Base-by-base conservation (phyloP, 1,140 invertebrate genomes). In the Chrysoperla carnea region DNA sequence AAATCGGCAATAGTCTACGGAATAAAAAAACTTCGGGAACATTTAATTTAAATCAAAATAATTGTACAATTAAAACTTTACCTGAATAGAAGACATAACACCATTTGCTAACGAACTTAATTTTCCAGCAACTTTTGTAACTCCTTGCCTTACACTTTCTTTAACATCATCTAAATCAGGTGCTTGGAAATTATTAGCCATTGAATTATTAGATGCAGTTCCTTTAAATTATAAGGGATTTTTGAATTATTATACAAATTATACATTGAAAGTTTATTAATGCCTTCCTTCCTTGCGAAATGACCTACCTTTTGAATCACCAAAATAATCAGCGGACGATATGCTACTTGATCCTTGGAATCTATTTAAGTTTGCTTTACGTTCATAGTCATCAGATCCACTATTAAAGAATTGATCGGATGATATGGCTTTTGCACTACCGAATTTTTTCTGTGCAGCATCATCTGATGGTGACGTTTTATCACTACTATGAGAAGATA, bases 281-380 rank as follows among this genome's bases (percentile, higher is more conserved):
- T 31, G 29, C 11, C 11, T 31, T 31, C 11, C n/a, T 33, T 33
- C 6, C n/a, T 33, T 33, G 6, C 8, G 6, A 4, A 9, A 36
- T 8, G 11, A 42, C n/a, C 50, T 49, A 53, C 48, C 58, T 45
- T 48, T 46, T 11, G 63, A 68, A 48, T 70, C 74, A 17, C 87
- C 87, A 68, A 97, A 99, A 55, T 91, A 89, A 61, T 98, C 92
- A 1, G 88, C 81, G 29, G 92, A 96, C 12, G 91, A 96, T 62
- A 99, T 98, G 59, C 84, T 84, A 41, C 74, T 84, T 50, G 84
- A 92, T 41, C 84, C 91, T 64, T 90, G 84, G 62, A 94, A 95
- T 47, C 61, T 50, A 37, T 63, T 67, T 48, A 70, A 55, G 53
- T 62, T 64, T 28, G 59, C 59, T 50, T 63, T 62, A 48, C 66